Conservation (phyloP, 2,113 vertebrate species). For the Sebastes schlegelii region DNA sequence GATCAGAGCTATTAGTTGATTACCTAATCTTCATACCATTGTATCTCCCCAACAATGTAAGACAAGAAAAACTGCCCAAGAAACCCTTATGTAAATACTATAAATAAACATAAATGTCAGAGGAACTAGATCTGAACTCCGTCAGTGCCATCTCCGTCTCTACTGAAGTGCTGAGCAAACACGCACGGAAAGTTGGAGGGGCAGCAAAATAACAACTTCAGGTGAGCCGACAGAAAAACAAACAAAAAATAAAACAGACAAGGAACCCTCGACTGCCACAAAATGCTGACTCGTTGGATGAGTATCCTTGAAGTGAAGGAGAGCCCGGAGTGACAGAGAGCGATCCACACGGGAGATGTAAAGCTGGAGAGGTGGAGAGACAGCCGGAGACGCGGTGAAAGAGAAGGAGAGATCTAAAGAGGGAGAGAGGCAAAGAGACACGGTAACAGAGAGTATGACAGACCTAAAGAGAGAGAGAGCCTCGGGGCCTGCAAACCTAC, state of each 20-base stretch:
- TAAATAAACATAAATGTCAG: neutral
- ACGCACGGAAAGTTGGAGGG: neutral
- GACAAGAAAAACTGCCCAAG: neutral
- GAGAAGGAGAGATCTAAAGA: slow-evolving; percentile 41
- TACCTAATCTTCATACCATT: neutral
- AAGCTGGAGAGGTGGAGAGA: slow-evolving; percentile 23
- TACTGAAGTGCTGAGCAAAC: neutral
- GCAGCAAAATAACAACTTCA: slow-evolving; percentile 13
- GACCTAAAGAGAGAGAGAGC: slow-evolving; percentile 41
- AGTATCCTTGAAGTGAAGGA: slow-evolving; percentile 55
- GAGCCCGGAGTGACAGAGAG: slow-evolving; percentile 43
- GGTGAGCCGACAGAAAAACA: slow-evolving; percentile 24
- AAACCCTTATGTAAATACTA: neutral
- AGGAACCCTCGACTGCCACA: slow-evolving; percentile 33
- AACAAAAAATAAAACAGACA: neutral
- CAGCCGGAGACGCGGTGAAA: slow-evolving; percentile 21
- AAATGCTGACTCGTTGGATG: slow-evolving; percentile 56
- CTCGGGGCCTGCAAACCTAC: slow-evolving; percentile 33
- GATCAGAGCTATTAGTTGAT: neutral
- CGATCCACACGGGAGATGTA: slow-evolving; percentile 12
- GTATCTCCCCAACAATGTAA: neutral
- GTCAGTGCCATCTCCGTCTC: neutral
- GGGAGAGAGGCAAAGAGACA: slow-evolving; percentile 42
- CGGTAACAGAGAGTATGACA: slow-evolving; percentile 17
- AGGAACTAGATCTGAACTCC: neutral